phyloP scores from a whole-genome alignment of 2,113 vertebrate genomes.

The Pangasianodon gigas region DNA sequence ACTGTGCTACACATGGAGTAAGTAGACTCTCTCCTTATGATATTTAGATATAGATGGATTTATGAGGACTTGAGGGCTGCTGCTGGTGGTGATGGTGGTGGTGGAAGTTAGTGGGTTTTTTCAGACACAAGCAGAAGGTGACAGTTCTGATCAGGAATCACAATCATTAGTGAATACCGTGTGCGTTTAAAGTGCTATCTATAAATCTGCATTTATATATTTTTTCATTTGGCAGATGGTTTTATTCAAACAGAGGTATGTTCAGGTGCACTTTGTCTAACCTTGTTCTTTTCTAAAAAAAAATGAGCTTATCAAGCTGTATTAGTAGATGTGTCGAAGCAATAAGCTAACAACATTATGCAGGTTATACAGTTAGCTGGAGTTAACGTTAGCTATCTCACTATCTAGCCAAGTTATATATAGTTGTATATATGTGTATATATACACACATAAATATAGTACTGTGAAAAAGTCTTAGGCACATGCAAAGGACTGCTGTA shows the following conservation, averaged over 20 bases:
- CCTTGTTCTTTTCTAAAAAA: background rate
- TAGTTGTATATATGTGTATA: too few relatives aligned
- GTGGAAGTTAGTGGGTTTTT: background rate
- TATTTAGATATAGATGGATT: background rate
- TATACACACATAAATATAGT: too few relatives aligned
- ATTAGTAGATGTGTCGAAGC: background rate
- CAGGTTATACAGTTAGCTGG: background rate
- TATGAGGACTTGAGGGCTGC: background rate
- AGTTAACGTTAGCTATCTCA: background rate
- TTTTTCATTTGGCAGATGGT: background rate
- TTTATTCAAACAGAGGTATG: background rate
- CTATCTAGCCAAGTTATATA: background rate
- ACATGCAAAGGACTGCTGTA: too few relatives aligned
- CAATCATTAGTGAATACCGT: background rate
- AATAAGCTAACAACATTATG: background rate
- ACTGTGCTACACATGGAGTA: conserved; percentile 93
- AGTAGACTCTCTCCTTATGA: conserved; percentile 60
- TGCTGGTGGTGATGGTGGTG: background rate
- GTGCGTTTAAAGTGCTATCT: background rate
- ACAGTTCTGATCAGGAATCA: background rate
- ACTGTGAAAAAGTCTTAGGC: too few relatives aligned
- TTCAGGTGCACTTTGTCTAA: background rate
- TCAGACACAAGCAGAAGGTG: background rate
- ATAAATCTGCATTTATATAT: background rate
- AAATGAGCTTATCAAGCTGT: background rate